A percentile compares a stretch with the other conserved stretches of the same genome.
These are phyloP conservation scores for Salvator merianae DNA, from an alignment of 2,113 vertebrate genomes.

Conservation along the genomic window DNA sequence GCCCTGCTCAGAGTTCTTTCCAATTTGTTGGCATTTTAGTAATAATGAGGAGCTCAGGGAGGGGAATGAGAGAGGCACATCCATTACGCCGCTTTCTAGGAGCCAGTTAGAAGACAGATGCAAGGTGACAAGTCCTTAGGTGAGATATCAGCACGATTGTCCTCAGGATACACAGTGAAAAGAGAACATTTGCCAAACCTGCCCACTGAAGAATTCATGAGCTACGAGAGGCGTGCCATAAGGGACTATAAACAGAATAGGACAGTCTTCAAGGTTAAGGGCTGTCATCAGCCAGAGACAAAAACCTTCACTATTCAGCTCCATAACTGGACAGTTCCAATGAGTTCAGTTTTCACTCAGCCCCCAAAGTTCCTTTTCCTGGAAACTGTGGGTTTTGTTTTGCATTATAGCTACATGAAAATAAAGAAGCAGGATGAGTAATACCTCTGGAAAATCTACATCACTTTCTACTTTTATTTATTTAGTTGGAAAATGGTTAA, in stretches of 20 bases:
- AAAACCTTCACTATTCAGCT: neutral
- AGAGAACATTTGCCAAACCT: slow-evolving; percentile 7
- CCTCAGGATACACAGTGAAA: slow-evolving; percentile 1
- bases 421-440: neutral
- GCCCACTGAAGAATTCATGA: slow-evolving; percentile 17
- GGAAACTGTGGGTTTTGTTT: neutral
- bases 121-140: slow-evolving; percentile 36
- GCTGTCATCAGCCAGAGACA: neutral
- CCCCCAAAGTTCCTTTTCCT: neutral
- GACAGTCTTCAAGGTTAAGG: neutral
- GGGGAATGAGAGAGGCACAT: slow-evolving; percentile 4
- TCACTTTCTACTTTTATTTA: neutral
- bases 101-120: slow-evolving; percentile 27
- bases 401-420: neutral
- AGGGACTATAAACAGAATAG: neutral
- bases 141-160: slow-evolving; percentile 4
- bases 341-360: neutral
- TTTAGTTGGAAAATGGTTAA: neutral
- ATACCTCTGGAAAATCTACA: neutral
- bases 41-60: slow-evolving; percentile 19
- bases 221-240: neutral
- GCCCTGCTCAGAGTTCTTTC: slow-evolving; percentile 32
- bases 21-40: slow-evolving; percentile 29
- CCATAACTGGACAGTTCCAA: neutral
- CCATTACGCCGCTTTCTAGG: slow-evolving; percentile 3